Conservation (phyloP, 1,140 invertebrate genomes). For the Monochamus saltuarius region DNA sequence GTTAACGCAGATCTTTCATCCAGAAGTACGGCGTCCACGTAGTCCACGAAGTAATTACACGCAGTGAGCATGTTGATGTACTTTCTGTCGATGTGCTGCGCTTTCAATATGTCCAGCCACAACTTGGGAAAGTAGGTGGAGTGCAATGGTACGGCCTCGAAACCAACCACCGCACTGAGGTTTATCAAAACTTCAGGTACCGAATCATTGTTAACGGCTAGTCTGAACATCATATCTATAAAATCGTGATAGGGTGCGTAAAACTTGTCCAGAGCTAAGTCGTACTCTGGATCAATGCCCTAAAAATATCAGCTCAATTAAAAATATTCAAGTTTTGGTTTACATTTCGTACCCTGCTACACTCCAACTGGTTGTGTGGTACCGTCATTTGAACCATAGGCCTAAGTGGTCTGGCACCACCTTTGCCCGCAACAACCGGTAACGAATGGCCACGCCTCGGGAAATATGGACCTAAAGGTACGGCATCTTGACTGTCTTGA, state of each 20-base stretch:
- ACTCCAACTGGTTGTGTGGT: slow-evolving; percentile 71
- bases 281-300: slow-evolving; percentile 78
- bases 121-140: slow-evolving; percentile 81
- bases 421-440: slow-evolving; percentile 61
- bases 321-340: not conserved
- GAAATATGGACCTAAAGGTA: slow-evolving; percentile 72
- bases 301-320: slow-evolving; percentile 21
- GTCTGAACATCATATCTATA: slow-evolving; percentile 83
- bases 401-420: slow-evolving; percentile 64
- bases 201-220: slow-evolving; percentile 80
- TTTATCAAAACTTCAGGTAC: slow-evolving; percentile 77
- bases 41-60: slow-evolving; percentile 79
- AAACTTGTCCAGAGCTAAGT: slow-evolving; percentile 73
- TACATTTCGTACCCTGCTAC: slow-evolving; percentile 58
- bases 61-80: slow-evolving; percentile 75
- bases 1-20: slow-evolving; percentile 78
- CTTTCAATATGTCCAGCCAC: slow-evolving; percentile 78
- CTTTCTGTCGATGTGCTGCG: slow-evolving; percentile 75
- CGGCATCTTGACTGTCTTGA: slow-evolving; percentile 73
- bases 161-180: slow-evolving; percentile 81
- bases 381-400: slow-evolving; percentile 89
- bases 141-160: slow-evolving; percentile 81
- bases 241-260: slow-evolving; percentile 82
- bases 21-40: slow-evolving; percentile 77
- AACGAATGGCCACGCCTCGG: slow-evolving; percentile 58